These are phyloP conservation scores for Ispidina picta DNA, from an alignment of 2,797 vertebrate species.

Conservation along the genomic window DNA sequence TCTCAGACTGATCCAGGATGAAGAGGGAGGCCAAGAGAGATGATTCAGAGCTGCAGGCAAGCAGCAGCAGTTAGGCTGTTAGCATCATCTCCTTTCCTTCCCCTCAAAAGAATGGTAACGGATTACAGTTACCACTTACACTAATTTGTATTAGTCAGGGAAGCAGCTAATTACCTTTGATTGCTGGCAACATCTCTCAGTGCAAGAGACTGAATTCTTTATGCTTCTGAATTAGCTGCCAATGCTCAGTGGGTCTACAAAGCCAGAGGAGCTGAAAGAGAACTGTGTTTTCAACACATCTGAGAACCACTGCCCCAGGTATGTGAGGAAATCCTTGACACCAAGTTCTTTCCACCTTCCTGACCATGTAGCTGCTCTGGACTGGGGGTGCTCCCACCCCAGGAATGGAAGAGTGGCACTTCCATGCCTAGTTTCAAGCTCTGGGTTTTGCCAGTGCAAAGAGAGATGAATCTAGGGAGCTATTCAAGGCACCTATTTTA, in stretches of 20 bases:
- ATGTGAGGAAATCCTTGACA: background rate
- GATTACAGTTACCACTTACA: background rate
- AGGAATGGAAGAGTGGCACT: background rate
- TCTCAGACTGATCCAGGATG: background rate
- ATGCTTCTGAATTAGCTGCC: background rate
- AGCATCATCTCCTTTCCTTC: background rate
- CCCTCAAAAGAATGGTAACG: background rate
- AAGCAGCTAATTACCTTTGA: background rate
- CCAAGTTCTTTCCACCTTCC: background rate
- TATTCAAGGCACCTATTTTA: background rate
- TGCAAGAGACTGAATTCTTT: background rate
- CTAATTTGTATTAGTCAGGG: background rate
- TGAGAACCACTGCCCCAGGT: background rate
- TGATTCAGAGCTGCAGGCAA: fast-evolving
- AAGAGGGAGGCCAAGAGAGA: background rate
- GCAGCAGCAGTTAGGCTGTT: background rate
- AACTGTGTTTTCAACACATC: background rate
- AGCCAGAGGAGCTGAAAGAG: background rate
- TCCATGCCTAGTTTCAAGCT: background rate
- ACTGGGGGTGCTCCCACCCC: no score
- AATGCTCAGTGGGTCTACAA: background rate
- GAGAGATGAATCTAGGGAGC: background rate
- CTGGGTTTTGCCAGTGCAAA: background rate
- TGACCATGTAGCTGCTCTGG: fast-evolving
- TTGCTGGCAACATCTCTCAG: background rate